Conservation (phyloP, 2,113 vertebrate genomes). For the Xerus inauris region DNA sequence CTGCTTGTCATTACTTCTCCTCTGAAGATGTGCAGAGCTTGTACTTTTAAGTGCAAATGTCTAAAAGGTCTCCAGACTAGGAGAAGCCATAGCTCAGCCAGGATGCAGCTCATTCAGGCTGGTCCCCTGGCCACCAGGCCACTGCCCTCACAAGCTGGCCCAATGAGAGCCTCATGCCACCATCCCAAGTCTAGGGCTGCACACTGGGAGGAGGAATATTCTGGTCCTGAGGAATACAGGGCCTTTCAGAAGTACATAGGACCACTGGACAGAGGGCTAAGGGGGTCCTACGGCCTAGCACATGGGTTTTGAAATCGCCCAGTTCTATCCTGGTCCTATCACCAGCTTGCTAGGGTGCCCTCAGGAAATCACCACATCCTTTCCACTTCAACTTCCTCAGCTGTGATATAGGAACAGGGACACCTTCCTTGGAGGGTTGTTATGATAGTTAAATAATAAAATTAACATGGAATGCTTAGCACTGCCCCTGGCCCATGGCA, state of each 20-base stretch:
- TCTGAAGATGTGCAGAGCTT: conserved; percentile 64
- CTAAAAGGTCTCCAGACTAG: background rate
- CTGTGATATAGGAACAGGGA: background rate
- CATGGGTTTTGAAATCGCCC: background rate
- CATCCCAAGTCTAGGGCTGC: background rate
- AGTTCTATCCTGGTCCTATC: background rate
- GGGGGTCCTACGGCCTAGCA: background rate
- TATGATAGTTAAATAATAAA: background rate
- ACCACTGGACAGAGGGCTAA: background rate
- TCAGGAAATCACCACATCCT: background rate
- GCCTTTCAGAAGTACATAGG: background rate
- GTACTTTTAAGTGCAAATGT: conserved; percentile 69
- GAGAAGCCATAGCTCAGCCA: background rate
- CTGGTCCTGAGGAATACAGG: background rate
- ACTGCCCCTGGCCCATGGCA: background rate
- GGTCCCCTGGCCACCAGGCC: background rate
- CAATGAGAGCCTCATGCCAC: background rate
- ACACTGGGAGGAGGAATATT: background rate
- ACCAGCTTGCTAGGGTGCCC: background rate
- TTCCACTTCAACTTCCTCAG: background rate
- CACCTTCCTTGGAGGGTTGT: background rate
- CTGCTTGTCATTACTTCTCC: conserved; percentile 65
- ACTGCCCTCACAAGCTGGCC: background rate
- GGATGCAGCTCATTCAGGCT: background rate
- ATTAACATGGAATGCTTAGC: background rate